phyloP scores from a whole-genome alignment of 2,113 vertebrate species.

The Agapornis roseicollis region DNA sequence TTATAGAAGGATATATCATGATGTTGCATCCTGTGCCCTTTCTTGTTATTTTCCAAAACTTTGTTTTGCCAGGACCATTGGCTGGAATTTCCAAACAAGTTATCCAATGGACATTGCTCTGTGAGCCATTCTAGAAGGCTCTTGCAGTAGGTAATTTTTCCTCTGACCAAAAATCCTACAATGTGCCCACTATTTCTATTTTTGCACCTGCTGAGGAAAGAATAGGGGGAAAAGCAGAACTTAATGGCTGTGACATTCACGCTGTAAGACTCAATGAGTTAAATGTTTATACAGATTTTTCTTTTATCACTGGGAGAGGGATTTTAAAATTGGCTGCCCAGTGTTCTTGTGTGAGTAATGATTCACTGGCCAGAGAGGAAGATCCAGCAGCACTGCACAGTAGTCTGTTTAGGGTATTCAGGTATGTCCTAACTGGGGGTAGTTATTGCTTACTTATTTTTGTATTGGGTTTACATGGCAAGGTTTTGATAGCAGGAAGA shows the following conservation, averaged over 20 bases:
- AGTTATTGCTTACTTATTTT: not conserved
- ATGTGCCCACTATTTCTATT: not conserved
- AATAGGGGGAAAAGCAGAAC: not conserved
- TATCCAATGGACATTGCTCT: not conserved
- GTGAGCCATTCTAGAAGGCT: not conserved
- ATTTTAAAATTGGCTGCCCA: not conserved
- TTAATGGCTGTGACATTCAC: not conserved
- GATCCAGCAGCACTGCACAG: not conserved
- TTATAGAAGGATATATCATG: not conserved
- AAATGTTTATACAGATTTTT: too few species aligned
- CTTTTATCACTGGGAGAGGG: not conserved
- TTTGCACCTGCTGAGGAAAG: not conserved
- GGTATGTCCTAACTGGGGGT: too few species aligned
- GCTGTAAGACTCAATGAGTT: not conserved
- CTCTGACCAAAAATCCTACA: not conserved
- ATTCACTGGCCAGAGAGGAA: not conserved
- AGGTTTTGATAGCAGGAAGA: not conserved
- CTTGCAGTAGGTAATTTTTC: not conserved
- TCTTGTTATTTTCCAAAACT: not conserved
- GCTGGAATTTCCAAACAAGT: constrained; percentile 22
- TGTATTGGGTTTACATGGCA: not conserved
- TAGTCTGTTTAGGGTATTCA: not conserved
- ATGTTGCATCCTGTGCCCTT: not conserved
- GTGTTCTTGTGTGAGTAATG: not conserved
- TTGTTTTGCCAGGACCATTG: not conserved